Evolutionary conservation across 2,797 vertebrate species (phyloP), one percentile per base, ranked within the genome.

Genomic region (Xenops minutus): DNA sequence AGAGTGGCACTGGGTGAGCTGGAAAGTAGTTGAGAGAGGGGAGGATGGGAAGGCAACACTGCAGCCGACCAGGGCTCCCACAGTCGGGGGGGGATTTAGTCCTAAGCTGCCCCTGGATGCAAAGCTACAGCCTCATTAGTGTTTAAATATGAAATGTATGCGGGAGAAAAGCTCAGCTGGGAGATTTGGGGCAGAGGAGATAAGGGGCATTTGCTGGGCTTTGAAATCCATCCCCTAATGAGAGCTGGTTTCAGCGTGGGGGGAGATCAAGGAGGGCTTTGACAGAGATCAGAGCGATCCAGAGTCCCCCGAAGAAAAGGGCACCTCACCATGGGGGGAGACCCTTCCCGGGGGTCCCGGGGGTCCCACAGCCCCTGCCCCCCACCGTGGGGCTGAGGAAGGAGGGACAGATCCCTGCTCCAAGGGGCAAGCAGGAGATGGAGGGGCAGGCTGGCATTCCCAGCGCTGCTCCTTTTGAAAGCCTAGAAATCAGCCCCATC

Each of bases 161-260:
- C 4, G 0, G 59, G 69, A 85, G 81, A 66, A 69, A 74, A 94
- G 94, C 93, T 94, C 93, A 95, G 93, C 94, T 95, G 92, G 72
- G 78, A 71, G 74, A 58, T 68, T 24, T 43, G 71, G 68, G 79
- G 61, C 61, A 52, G 63, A 55, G 67, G 55, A 71, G 89, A 72
- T 59, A 44, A 75, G 89, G 92, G 78, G 68, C 29, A 39, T 61
- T 69, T 77, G 52, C 49, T 44, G 11, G 71, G 68, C 80, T 96
- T 95, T 91, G 95, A 95, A 95, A 92, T 77, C 32, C 74, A 37
- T 36, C 75, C 79, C 78, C 78, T 96, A 88, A 94, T 76, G 95
- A 95, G 96, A 46, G 49, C 37, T 8, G 54, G 29, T 43, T 61
- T 30, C 77, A 27, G 76, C 3, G 27, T 7, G 46, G 62, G 71